A percentile compares a stretch with the other conserved stretches of the same genome.
These are phyloP conservation scores for Chelonus formosanus DNA, from an alignment of 2,888 invertebrate genomes.

Conservation along the genomic window DNA sequence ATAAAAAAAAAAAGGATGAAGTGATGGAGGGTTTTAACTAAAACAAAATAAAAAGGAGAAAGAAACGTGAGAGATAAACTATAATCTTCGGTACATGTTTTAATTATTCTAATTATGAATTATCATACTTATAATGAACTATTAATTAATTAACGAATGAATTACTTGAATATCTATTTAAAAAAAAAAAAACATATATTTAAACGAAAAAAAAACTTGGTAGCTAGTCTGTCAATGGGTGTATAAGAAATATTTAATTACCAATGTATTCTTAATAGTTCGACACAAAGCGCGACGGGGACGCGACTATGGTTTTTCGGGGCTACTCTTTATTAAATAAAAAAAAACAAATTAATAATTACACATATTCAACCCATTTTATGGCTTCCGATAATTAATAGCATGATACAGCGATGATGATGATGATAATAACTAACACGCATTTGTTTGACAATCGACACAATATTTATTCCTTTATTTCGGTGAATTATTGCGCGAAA, in stretches of 20 bases:
- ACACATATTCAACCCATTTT: not conserved
- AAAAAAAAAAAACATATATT: constrained; percentile 48
- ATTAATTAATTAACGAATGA: constrained; percentile 59
- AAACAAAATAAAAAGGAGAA: constrained; percentile 46
- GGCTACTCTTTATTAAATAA: constrained; percentile 25
- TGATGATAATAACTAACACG: not conserved
- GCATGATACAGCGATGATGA: constrained; percentile 5
- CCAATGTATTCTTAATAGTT: constrained; percentile 48
- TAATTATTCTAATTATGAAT: constrained; percentile 60
- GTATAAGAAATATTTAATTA: constrained; percentile 63
- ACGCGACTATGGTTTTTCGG: constrained; percentile 37
- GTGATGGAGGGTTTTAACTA: not conserved
- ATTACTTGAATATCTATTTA: constrained; percentile 61
- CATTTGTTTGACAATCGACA: constrained; percentile 23
- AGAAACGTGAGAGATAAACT: constrained; percentile 42
- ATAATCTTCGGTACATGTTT: constrained; percentile 65
- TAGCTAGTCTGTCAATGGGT: constrained; percentile 64
- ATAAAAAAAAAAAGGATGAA: constrained; percentile 36
- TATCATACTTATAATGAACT: constrained; percentile 62
- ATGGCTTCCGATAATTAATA: constrained; percentile 12
- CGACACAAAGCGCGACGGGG: constrained; percentile 40
- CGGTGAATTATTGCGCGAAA: not conserved
- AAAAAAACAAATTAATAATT: constrained; percentile 6
- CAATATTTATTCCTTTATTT: constrained; percentile 12
- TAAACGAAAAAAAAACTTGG: constrained; percentile 59